Evolutionary conservation across 2,113 vertebrate species (phyloP).

Genomic region (Thalassoma bifasciatum): DNA sequence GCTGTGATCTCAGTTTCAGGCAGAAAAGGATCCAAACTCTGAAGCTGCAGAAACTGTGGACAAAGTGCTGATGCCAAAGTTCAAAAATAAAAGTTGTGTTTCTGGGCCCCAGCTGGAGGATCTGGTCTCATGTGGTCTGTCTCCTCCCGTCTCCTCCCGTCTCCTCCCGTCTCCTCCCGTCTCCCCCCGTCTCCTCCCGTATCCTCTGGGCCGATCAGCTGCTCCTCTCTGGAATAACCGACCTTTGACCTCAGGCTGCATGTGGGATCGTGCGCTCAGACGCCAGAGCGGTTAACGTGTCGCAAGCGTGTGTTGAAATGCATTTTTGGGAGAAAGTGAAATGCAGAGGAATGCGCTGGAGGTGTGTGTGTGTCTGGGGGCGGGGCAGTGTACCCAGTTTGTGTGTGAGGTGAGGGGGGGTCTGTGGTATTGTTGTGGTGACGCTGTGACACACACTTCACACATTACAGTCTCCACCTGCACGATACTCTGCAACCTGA

Average conservation of each 20-base stretch:
- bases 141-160: too few species aligned
- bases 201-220: constrained; percentile 55
- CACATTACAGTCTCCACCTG: constrained; percentile 49
- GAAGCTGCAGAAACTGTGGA: constrained; percentile 17
- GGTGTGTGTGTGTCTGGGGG: constrained; percentile 1
- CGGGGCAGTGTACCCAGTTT: too few species aligned
- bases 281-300: constrained; percentile 40
- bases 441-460: constrained; percentile 30
- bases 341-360: constrained; percentile 45
- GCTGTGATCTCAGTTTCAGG: constrained; percentile 26
- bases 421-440: constrained; percentile 11
- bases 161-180: too few species aligned
- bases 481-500: constrained; percentile 70
- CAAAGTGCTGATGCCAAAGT: constrained; percentile 17
- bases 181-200: too few species aligned
- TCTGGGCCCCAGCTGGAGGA: constrained; percentile 8
- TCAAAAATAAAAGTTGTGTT: constrained; percentile 15
- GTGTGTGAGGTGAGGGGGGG: background rate
- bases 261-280: constrained; percentile 33
- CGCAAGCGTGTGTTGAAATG: constrained; percentile 60
- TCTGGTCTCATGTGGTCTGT: constrained; percentile 24
- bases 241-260: constrained; percentile 65
- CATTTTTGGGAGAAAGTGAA: constrained; percentile 44
- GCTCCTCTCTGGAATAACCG: constrained; percentile 70
- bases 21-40: constrained; percentile 28